Percentiles rank a stretch among this genome's conserved stretches.
Conservation (phyloP, 2,113 vertebrate genomes). For the Equus przewalskii region DNA sequence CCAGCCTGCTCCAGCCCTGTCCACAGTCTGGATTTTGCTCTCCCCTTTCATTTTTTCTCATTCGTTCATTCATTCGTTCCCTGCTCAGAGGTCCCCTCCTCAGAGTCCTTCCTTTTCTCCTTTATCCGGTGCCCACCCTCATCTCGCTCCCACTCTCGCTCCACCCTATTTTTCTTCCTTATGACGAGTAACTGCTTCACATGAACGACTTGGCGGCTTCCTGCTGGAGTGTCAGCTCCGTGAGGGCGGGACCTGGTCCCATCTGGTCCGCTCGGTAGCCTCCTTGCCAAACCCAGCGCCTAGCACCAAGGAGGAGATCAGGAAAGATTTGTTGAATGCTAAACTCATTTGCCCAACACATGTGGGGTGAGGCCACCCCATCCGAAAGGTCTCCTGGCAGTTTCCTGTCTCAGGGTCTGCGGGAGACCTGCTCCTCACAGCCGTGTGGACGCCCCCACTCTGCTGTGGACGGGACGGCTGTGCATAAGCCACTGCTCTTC, state of each 20-base stretch:
- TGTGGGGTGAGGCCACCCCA: accelerated
- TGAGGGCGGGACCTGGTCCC: no score
- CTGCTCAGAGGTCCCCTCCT: neutral
- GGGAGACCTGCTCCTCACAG: no score
- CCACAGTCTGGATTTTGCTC: neutral
- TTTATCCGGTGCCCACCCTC: neutral
- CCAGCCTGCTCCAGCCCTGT: accelerated
- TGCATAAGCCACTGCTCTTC: neutral
- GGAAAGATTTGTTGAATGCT: neutral
- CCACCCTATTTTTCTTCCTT: neutral
- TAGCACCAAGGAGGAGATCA: neutral
- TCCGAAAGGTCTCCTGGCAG: neutral
- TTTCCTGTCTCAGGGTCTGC: neutral
- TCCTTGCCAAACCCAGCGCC: accelerated
- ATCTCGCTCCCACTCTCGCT: neutral
- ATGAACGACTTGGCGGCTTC: neutral
- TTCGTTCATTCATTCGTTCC: neutral
- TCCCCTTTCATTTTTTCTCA: neutral
- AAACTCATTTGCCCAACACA: neutral
- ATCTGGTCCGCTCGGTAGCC: neutral
- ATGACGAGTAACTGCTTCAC: neutral
- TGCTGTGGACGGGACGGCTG: no score
- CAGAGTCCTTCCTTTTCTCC: neutral
- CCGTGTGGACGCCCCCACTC: no score
- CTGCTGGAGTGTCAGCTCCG: neutral